phyloP scores from a whole-genome alignment of 2,113 vertebrate genomes.

The Aegotheles bennettii region DNA sequence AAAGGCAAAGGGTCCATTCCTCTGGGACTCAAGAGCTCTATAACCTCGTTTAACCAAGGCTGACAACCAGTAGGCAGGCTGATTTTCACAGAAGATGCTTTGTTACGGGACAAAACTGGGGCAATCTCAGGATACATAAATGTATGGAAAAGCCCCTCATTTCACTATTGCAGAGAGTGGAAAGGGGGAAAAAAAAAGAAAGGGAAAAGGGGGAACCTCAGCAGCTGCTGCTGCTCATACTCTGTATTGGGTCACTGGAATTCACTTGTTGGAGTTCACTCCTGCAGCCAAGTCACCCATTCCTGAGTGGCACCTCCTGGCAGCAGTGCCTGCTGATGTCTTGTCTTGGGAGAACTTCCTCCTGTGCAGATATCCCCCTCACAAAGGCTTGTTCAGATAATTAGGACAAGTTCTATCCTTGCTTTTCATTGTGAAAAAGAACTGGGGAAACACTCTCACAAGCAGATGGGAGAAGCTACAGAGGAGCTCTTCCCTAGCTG shows the following conservation, averaged over 20 bases:
- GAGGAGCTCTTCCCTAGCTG: not conserved
- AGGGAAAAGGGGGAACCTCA: rapidly evolving
- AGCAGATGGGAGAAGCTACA: not conserved
- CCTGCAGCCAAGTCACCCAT: not conserved
- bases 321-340: not conserved
- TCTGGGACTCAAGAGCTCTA: not conserved
- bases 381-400: rapidly evolving
- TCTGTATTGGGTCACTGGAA: not conserved
- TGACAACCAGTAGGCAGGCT: not conserved
- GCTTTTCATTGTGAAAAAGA: not conserved
- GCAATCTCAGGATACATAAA: not conserved
- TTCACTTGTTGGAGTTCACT: not conserved
- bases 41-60: not conserved
- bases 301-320: not conserved
- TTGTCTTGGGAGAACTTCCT: rapidly evolving
- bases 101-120: not conserved
- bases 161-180: not conserved
- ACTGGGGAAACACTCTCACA: not conserved
- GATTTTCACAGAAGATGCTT: not conserved
- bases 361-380: not conserved
- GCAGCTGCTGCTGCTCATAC: not conserved
- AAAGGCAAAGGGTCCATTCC: not conserved
- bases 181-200: no score
- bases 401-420: not conserved
- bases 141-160: not conserved